These are phyloP conservation scores for Aphelinus certus DNA, from an alignment of 1,140 invertebrate genomes.

Conservation along the genomic window DNA sequence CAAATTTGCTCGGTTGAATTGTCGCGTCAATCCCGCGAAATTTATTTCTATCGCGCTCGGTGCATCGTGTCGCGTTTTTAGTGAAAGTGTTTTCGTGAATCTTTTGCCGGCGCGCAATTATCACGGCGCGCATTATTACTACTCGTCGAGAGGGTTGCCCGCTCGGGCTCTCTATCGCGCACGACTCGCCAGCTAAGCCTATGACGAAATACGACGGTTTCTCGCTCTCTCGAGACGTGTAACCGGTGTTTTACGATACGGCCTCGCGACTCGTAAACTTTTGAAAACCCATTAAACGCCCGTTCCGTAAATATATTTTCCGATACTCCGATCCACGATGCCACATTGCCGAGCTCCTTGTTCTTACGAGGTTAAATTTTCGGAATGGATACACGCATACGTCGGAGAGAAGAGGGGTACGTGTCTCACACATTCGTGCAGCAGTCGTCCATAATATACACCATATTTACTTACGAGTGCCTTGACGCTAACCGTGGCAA, in stretches of 20 bases:
- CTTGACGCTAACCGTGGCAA: constrained; percentile 68
- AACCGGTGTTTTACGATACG: constrained; percentile 5
- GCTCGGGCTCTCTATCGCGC: no score
- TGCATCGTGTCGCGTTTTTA: neutral
- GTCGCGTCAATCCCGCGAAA: no score
- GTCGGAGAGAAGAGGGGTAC: neutral
- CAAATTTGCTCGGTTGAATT: no score
- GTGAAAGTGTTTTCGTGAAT: constrained; percentile 16
- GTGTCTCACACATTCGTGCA: neutral
- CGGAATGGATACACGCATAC: no score
- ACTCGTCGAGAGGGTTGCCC: neutral
- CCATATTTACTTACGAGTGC: constrained; percentile 67
- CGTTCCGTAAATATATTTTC: no score
- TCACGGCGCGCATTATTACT: constrained; percentile 10
- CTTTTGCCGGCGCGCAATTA: neutral
- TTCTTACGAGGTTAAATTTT: no score
- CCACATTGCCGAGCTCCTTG: no score
- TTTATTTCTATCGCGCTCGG: no score
- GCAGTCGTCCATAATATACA: neutral
- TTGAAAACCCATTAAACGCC: no score
- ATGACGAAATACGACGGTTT: constrained; percentile 2
- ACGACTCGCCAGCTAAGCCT: no score
- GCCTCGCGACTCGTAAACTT: neutral
- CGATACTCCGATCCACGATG: no score
- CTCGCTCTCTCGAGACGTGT: neutral